A percentile compares a stretch with the other conserved stretches of the same genome.
phyloP scores from a whole-genome alignment of 2,888 invertebrate species.

The Apomyelois bistriatella region DNA sequence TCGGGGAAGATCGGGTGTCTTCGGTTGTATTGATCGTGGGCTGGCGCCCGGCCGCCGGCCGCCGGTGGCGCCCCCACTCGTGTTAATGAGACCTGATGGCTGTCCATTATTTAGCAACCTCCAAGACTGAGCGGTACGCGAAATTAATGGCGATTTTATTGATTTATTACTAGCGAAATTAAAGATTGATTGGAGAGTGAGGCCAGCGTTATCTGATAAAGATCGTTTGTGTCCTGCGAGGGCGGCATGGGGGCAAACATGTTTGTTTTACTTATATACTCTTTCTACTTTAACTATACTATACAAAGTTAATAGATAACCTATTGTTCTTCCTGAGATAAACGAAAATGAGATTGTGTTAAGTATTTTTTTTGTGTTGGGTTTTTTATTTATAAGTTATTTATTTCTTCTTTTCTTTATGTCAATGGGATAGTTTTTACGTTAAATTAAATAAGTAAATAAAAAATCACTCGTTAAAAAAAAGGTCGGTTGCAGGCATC shows the following conservation, averaged over 20 bases:
- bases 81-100: conserved; percentile 71
- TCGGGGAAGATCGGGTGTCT: conserved; percentile 37
- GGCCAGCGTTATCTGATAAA: conserved; percentile 34
- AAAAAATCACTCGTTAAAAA: too few species aligned
- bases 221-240: conserved; percentile 21
- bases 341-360: too few species aligned
- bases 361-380: too few species aligned
- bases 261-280: not conserved
- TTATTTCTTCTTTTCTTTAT: too few species aligned
- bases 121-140: conserved; percentile 60
- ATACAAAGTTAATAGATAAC: too few species aligned
- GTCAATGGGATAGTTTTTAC: too few species aligned
- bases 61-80: conserved; percentile 68
- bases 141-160: conserved; percentile 75
- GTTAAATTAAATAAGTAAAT: too few species aligned
- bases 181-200: conserved; percentile 62
- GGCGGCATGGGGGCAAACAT: not conserved
- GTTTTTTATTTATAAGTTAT: too few species aligned
- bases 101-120: conserved; percentile 75
- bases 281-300: too few species aligned
- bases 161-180: conserved; percentile 71
- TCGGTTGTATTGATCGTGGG: conserved; percentile 59
- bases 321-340: too few species aligned
- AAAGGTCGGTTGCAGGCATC: too few species aligned
- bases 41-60: conserved; percentile 69